Base-by-base conservation (phyloP, 2,888 invertebrate species). In the Xylocampa areola region DNA sequence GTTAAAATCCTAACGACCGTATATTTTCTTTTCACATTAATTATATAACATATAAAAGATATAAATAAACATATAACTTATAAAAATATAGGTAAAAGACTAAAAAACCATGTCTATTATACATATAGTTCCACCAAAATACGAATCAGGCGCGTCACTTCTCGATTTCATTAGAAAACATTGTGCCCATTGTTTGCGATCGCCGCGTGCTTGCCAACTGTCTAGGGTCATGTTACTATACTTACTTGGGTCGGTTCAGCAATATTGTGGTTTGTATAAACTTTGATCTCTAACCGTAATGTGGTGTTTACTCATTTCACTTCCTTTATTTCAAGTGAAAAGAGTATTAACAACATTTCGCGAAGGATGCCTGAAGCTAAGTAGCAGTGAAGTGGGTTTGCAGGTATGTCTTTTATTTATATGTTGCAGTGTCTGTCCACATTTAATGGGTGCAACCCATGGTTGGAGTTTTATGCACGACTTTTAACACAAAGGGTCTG, bases 121-220 rank as follows among this genome's bases (percentile, higher is more conserved):
- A n/a, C n/a, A n/a, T 16, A 2, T 8, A 44, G 30, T 35, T 35
- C 7, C 19, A 13, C 19, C 33, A 37, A 23, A 54, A 17, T 64
- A 73, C 74, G 57, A 61, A 50, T 33, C 13, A 62, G 71, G 73
- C 59, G 71, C 64, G 76, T 72, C 77, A 71, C 63, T 71, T 82
- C 83, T 86, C 85, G 73, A 84, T 87, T 86, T 87, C 84, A 84
- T 86, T 85, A 82, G 79, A 81, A 77, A 80, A 78, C 76, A 77
- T 69, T 70, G 74, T 60, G 58, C 40, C 49, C 60, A 48, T 25
- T 80, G 85, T 86, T 82, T 83, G 79, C 83, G 35, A 48, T 79
- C 39, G 84, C 57, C 85, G 80, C 86, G 87, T 87, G 87, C 51
- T 83, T 27, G 54, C 37, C 82, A 78, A 82, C 85, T 82, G 83